Base-by-base conservation (phyloP, 2,113 vertebrate species). In the Pachycephala philippinensis region DNA sequence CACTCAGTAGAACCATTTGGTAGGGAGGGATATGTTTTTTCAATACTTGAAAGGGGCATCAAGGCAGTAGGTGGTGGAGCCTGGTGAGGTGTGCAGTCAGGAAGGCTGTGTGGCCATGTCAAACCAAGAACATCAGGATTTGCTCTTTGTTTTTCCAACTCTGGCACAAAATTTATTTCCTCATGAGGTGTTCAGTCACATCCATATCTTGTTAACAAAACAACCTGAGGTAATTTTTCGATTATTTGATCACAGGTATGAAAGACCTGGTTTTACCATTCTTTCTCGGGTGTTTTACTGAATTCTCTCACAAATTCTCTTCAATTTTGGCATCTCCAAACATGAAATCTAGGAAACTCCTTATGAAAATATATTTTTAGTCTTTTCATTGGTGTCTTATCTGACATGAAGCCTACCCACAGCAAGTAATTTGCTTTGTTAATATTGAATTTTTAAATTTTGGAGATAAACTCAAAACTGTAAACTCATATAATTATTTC, bases 101-200 rank as follows among this genome's bases (percentile, higher is more conserved):
- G 16, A 83, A 60, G 14, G 44, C 23, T 19, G 3, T 24, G 13
- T 0, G 0, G 11, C 14, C 15, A 3, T 19, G 49, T 35, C 2
- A 1, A 31, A n/a, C 7, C 30, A 72, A 47, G 27, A 71, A 30
- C n/a, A 60, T 0, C 20, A 10, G 20, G 40, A 42, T 28, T 42
- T 68, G 3, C 12, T 31, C n/a, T 44, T 22, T 45, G 2, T 9
- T 84, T 87, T 77, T 72, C 24, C 0, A 13, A 0, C n/a, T 77
- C 27, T 72, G 50, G 20, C 19, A 65, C 24, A 81, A 79, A 68
- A 72, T 35, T 8, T 42, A 28, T 68, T 79, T 21, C 57, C 17
- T 50, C 4, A 7, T 49, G 37, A 85, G 19, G 59, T 37, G 7
- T 61, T 39, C 22, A 49, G 33, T 76, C 53, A 45, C 4, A 45